These are phyloP conservation scores for Meandrina meandrites DNA, from an alignment of 92 coral and sea anemone genomes.

Conservation along the genomic window DNA sequence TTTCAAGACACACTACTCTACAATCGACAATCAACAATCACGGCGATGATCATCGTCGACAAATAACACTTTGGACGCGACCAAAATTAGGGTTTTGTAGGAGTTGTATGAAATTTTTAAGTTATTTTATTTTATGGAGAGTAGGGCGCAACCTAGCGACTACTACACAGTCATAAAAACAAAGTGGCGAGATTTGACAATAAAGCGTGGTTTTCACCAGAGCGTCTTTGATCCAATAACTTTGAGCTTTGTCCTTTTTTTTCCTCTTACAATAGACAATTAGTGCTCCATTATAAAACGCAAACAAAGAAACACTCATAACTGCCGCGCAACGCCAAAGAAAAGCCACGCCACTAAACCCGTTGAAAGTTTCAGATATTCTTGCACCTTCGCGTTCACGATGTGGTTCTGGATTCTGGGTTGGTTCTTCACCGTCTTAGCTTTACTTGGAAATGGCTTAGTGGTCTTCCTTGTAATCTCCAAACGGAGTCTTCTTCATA, in stretches of 20 bases:
- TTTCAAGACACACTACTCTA: too few species aligned
- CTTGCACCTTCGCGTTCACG: too few species aligned
- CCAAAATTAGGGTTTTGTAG: too few species aligned
- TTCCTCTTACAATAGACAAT: not conserved
- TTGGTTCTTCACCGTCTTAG: constrained; percentile 19
- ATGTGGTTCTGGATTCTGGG: constrained; percentile 33
- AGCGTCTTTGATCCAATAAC: not conserved
- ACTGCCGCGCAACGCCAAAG: not conserved
- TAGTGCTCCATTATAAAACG: not conserved
- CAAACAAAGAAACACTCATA: not conserved
- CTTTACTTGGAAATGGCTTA: constrained; percentile 23
- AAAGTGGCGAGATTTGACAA: too few species aligned
- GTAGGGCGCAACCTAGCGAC: too few species aligned
- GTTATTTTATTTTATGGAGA: too few species aligned
- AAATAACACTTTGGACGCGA: too few species aligned
- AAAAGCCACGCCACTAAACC: not conserved
- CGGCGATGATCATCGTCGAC: too few species aligned
- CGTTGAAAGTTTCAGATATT: not conserved
- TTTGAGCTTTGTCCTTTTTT: not conserved
- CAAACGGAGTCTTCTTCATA: constrained; percentile 16
- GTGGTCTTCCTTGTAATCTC: constrained; percentile 14
- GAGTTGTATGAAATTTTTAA: too few species aligned
- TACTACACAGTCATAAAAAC: too few species aligned
- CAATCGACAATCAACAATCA: too few species aligned
- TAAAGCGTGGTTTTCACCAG: not conserved